Evolutionary conservation across 1,140 invertebrate genomes (phyloP).

Genomic region (Ooceraea biroi): DNA sequence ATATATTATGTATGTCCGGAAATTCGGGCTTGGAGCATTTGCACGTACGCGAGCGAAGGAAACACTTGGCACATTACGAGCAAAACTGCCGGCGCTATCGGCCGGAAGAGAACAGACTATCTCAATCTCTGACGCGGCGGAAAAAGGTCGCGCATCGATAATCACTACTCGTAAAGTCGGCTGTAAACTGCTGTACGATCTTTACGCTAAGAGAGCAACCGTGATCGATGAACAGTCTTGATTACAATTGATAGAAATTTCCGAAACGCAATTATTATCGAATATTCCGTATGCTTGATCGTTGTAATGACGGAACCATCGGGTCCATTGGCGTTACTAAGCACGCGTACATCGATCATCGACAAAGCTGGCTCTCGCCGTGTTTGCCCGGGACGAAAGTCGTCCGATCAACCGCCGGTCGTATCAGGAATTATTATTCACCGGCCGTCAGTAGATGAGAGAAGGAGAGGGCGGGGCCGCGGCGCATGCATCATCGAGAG

Average conservation of each 20-base stretch:
- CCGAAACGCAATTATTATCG: conserved; percentile 30
- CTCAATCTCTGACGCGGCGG: conserved; percentile 64
- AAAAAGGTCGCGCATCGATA: conserved; percentile 78
- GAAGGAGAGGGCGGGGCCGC: conserved; percentile 73
- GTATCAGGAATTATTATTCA: conserved; percentile 80
- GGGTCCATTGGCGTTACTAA: conserved; percentile 65
- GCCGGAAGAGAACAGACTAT: no score
- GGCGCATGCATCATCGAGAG: conserved; percentile 78
- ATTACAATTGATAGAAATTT: conserved; percentile 30
- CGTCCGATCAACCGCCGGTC: conserved; percentile 75
- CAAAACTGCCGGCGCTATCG: no score
- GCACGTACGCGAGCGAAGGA: no score
- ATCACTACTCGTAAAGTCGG: conserved; percentile 81
- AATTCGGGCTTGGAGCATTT: no score
- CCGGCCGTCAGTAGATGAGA: conserved; percentile 71
- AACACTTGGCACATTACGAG: no score
- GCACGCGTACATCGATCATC: conserved; percentile 74
- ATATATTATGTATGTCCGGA: no score
- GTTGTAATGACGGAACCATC: conserved; percentile 50
- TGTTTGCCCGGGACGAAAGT: conserved; percentile 63
- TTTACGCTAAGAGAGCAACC: conserved; percentile 9
- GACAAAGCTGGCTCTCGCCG: conserved; percentile 48
- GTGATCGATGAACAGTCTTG: background rate
- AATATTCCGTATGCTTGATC: conserved; percentile 23
- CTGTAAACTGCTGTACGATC: no score